Base-by-base conservation (phyloP, 2,888 invertebrate species). In the Amiota communis region DNA sequence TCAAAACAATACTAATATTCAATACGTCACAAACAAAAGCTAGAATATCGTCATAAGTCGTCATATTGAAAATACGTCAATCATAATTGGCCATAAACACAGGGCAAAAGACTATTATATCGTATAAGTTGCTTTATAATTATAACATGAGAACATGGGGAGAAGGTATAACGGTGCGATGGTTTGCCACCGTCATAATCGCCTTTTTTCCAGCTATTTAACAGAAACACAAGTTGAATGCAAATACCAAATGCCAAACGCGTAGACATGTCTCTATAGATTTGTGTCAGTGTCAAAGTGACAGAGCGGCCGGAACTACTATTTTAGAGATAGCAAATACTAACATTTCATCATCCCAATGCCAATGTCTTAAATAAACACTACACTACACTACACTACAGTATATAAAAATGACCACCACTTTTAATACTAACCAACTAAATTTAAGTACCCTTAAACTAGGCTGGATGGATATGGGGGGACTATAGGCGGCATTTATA, bases 261-360 rank as follows among this genome's bases (percentile, higher is more conserved):
- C 36, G 36, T 36, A 36, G 36, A 63, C 59, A 63, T 1, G n/a
- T 36, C 63, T 63, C 63, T 11, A 46, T 13, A 23, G 63, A 63
- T 63, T 63, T 63, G 63, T 63, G 63, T 63, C 23, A 63, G 46
- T 63, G 63, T 11, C 63, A 63, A 20, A 20, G 20, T 20, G 20
- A 15, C 59, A 59, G 20, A 17, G 36, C 13, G 53, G 53, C 12
- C 13, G 12, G 8, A 53, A 10, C 8, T 12, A 53, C 36, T 36
- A 36, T 36, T 36, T 36, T n/a, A 53, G 53, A 53, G 53, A 53
- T n/a, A 53, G 53, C n/a, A 53, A 12, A 53, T 12, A n/a, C n/a
- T n/a, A 53, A 53, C 53, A 12, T n/a, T n/a, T 53, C n/a, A 53
- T n/a, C 13, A 12, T n/a, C 12, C 12, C n/a, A 12, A n/a, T n/a